A percentile compares a stretch with the other conserved stretches of the same genome.
Conservation (phyloP, 2,797 vertebrate species). For the Acanthiza pusilla region DNA sequence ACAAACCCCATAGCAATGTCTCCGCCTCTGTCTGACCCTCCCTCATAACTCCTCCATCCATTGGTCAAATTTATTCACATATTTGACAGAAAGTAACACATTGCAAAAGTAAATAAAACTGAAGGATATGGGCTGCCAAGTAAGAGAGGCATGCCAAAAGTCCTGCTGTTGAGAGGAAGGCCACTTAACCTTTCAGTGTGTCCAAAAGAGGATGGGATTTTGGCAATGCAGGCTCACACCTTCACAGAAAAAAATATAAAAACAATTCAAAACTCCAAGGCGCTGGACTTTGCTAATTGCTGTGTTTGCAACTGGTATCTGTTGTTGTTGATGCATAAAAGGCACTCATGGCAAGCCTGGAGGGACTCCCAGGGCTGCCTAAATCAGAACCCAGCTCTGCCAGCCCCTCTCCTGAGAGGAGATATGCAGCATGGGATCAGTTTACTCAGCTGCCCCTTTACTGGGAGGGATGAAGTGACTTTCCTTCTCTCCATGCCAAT, state of each 20-base stretch:
- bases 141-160: not conserved
- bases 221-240: not conserved
- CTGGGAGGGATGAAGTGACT: not conserved
- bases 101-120: constrained; percentile 22
- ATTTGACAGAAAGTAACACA: not conserved
- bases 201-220: not conserved
- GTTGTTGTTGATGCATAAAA: not conserved
- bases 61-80: constrained; percentile 3
- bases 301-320: not conserved
- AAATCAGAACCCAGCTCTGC: not conserved
- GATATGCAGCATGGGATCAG: not conserved
- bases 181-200: not conserved
- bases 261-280: not conserved
- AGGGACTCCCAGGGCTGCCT: not conserved
- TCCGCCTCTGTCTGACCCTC: not conserved
- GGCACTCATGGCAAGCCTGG: not conserved
- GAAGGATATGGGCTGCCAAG: not conserved
- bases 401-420: not conserved
- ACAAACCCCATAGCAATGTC: not conserved
- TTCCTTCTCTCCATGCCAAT: rapidly evolving
- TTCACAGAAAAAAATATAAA: not conserved
- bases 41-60: not conserved
- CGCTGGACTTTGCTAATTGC: not conserved
- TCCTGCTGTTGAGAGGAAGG: not conserved
- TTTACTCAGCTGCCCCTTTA: not conserved